Conservation (phyloP, 2,113 vertebrate genomes). For the Hirundichthys speculiger region DNA sequence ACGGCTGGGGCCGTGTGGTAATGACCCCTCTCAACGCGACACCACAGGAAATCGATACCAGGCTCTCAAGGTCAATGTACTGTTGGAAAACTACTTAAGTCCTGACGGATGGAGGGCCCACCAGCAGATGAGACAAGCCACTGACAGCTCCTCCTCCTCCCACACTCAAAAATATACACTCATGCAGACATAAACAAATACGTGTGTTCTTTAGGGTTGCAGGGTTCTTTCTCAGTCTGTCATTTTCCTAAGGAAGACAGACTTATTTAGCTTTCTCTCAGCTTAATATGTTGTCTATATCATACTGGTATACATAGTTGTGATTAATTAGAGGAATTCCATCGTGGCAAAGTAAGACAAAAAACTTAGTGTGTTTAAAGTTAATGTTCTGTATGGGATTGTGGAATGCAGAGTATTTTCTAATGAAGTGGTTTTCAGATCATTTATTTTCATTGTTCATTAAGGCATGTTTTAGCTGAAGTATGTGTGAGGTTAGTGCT, state of each 20-base stretch:
- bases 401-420: too few relatives aligned
- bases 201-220: conserved; percentile 24
- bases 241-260: neutral
- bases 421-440: too few relatives aligned
- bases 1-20: conserved; percentile 88
- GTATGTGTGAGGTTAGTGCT: neutral
- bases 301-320: too few relatives aligned
- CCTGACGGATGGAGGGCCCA: conserved; percentile 89
- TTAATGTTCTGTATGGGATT: too few relatives aligned
- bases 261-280: neutral
- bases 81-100: conserved; percentile 97
- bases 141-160: conserved; percentile 79
- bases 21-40: conserved; percentile 89
- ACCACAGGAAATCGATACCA: conserved; percentile 97
- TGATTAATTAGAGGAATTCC: too few relatives aligned
- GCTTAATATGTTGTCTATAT: neutral
- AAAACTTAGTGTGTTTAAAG: too few relatives aligned
- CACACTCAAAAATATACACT: conserved; percentile 28
- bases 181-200: conserved; percentile 32
- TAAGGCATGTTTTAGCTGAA: neutral
- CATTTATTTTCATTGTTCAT: neutral
- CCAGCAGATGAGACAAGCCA: conserved; percentile 85
- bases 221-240: conserved; percentile 6
- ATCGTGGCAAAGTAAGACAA: too few relatives aligned
- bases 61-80: conserved; percentile 97